A percentile compares a stretch with the other conserved stretches of the same genome.
Conservation (phyloP, 2,888 invertebrate species). For the Chymomyza procnemis region DNA sequence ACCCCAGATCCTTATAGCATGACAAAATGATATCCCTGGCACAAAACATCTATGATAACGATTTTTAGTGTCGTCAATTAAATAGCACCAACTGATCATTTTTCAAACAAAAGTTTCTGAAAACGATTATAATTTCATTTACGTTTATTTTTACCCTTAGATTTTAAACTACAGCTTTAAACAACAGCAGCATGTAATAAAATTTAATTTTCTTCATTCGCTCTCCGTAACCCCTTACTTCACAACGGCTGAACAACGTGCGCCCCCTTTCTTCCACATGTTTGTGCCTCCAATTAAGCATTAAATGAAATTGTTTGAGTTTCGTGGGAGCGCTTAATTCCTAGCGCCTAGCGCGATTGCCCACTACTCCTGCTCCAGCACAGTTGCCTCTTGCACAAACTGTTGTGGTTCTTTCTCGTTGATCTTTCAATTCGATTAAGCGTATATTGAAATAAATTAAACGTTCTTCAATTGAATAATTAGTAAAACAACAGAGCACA, state of each 20-base stretch:
- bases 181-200: background rate
- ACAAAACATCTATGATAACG: too few species aligned
- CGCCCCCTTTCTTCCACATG: slow-evolving; percentile 16
- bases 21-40: too few species aligned
- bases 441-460: slow-evolving; percentile 72
- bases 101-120: too few species aligned
- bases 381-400: background rate
- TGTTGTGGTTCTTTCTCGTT: slow-evolving; percentile 26
- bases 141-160: background rate
- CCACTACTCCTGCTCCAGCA: background rate
- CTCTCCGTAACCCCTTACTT: background rate
- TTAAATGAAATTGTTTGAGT: slow-evolving; percentile 71
- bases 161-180: background rate
- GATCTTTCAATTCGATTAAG: slow-evolving; percentile 76
- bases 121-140: background rate
- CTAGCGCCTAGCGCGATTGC: slow-evolving; percentile 20
- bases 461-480: slow-evolving; percentile 72
- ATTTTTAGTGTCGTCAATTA: too few species aligned
- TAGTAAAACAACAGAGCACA: slow-evolving; percentile 45
- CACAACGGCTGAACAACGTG: slow-evolving; percentile 25
- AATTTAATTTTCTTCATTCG: background rate
- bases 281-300: slow-evolving; percentile 52
- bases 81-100: too few species aligned
- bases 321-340: slow-evolving; percentile 62
- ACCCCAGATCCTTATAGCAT: too few species aligned